Evolutionary conservation across 2,113 vertebrate genomes (phyloP), one percentile per base, ranked within the genome.

Genomic region (Tychaedon coryphoeus): DNA sequence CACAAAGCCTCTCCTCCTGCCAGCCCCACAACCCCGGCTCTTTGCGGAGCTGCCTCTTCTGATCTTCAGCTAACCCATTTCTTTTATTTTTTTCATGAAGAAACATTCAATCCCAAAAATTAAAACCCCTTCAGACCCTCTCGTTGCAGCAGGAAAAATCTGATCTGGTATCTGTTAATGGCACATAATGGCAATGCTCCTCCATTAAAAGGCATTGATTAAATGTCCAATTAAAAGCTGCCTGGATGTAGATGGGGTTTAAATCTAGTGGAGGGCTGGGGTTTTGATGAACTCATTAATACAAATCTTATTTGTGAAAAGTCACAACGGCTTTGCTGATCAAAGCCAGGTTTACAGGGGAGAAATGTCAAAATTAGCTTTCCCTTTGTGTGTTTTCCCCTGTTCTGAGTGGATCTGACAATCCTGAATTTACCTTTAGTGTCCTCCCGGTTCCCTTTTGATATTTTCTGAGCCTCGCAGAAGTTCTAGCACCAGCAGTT

Each of bases 211-310:
- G 42, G 9, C 23, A 76, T 94, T 70, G 86, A 97, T 89, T 94
- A 94, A 69, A 50, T 43, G 77, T 38, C 94, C 89, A 57, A 85
- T 92, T 91, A 95, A 85, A 81, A 82, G 86, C 74, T 75, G 80
- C n/a, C 45, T 19, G 67, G 66, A 23, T 75, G 50, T 19, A 17
- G 66, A 23, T 72, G 80, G 28, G 40, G 57, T 72, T 89, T 65
- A 75, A 71, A 87, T 85, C 25, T 2, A 89, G 66, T 34, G 45
- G 16, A 90, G 50, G 45, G 48, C 29, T 34, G 61, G 57, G 84
- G 47, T 72, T 92, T 78, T 78, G 80, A 91, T 79, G 84, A 82
- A 69, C 84, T 94, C 81, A 31, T 94, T 79, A 76, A 91, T 28
- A 76, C 33, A 54, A 38, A 67, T 61, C 54, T 87, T 50, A 92